phyloP scores from a whole-genome alignment of 23 tunicate species.

The Ascidia mentula region DNA sequence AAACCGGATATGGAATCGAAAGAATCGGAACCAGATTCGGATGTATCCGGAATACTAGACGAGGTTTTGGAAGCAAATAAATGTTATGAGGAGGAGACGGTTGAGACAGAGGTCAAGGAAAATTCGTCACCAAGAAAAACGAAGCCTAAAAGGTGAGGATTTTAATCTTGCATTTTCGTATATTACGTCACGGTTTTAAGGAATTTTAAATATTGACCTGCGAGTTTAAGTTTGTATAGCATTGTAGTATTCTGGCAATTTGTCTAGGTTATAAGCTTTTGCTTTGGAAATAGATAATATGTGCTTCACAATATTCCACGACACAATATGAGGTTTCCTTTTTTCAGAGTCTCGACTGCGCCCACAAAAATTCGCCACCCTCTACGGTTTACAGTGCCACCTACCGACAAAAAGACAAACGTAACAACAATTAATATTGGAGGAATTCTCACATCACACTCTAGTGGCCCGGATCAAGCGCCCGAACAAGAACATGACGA shows the following conservation, averaged over 20 bases:
- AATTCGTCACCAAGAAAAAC: not conserved
- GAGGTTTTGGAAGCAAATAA: not conserved
- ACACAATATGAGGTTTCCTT: not conserved
- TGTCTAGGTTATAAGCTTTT: no score
- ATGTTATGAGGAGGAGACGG: no score
- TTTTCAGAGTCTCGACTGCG: not conserved
- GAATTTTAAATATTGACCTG: no score
- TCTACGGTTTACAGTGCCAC: not conserved
- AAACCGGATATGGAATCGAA: not conserved
- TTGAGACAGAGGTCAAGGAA: not conserved
- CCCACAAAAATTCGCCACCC: slow-evolving; percentile 4
- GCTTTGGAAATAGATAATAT: no score
- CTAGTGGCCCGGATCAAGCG: not conserved
- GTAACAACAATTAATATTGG: not conserved
- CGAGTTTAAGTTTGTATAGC: no score
- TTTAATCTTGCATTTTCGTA: no score
- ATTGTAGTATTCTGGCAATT: no score
- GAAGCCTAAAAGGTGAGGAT: not conserved
- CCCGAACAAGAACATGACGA: not conserved
- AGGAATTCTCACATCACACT: not conserved
- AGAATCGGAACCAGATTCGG: not conserved
- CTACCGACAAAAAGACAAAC: not conserved
- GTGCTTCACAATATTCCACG: no score
- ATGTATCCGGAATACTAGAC: not conserved
- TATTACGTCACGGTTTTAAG: no score